These are phyloP conservation scores for Darevskia nairensis DNA, from an alignment of 2,797 vertebrate genomes.

Conservation along the genomic window DNA sequence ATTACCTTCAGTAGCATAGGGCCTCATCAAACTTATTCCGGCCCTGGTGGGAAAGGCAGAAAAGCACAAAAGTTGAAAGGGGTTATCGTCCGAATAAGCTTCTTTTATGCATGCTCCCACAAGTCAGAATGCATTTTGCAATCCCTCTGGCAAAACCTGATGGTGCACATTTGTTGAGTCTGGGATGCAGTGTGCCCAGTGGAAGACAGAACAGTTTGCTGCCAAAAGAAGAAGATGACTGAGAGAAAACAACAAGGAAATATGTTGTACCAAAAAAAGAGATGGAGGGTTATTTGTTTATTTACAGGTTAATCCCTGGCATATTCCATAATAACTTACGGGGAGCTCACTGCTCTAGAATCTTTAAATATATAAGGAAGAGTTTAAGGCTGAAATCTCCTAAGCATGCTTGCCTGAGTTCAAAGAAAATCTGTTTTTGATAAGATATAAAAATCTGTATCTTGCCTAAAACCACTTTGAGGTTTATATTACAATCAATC, in stretches of 20 bases:
- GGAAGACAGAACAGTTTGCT: not conserved
- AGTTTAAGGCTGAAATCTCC: not conserved
- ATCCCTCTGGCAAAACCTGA: slow-evolving; percentile 46
- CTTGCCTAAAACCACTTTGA: not conserved
- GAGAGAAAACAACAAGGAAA: not conserved
- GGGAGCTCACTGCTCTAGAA: not conserved
- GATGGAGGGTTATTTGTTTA: slow-evolving; percentile 24
- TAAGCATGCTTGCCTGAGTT: not conserved
- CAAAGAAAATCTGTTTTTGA: not conserved
- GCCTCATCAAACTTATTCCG: too few species aligned
- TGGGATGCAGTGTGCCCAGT: not conserved
- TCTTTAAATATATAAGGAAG: not conserved
- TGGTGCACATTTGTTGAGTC: slow-evolving; percentile 31
- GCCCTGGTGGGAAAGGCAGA: not conserved
- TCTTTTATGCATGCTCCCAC: slow-evolving; percentile 13
- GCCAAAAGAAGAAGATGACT: slow-evolving; percentile 25
- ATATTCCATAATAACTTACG: not conserved
- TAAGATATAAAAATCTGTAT: not conserved
- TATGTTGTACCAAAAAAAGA: not conserved
- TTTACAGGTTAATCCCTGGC: not conserved
- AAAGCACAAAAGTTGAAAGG: not conserved
- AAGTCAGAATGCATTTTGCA: slow-evolving; percentile 37
- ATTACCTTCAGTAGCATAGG: too few species aligned
- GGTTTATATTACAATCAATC: slow-evolving; percentile 33
- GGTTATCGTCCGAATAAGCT: slow-evolving; percentile 24